Conservation (phyloP, 2,113 vertebrate species). For the Boleophthalmus pectinirostris region DNA sequence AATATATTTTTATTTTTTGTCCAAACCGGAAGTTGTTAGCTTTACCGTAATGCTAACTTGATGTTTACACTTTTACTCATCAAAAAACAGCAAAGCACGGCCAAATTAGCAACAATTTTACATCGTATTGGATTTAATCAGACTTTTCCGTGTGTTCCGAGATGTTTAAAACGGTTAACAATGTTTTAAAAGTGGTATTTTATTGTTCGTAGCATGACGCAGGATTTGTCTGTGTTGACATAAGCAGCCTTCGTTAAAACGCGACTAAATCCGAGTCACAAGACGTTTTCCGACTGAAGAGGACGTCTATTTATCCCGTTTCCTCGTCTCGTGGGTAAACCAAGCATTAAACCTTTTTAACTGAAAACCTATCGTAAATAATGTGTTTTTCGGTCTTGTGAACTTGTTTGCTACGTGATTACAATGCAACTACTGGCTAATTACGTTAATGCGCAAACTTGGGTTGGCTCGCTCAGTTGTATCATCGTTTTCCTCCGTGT, state of each 20-base stretch:
- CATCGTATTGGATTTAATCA: accelerated
- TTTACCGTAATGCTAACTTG: background rate
- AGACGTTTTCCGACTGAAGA: constrained; percentile 32
- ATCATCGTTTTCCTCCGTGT: background rate
- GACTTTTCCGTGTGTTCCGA: accelerated
- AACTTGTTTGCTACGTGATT: background rate
- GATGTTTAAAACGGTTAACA: background rate
- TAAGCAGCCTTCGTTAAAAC: constrained; percentile 34
- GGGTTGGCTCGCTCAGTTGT: too few species aligned
- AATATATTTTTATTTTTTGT: background rate
- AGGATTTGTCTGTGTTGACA: constrained; percentile 47
- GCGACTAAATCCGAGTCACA: constrained; percentile 57
- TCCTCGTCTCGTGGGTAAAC: constrained; percentile 26
- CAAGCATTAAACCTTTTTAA: background rate
- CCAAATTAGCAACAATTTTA: background rate
- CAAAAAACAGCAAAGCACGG: background rate
- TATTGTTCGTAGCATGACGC: constrained; percentile 29
- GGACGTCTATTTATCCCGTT: background rate
- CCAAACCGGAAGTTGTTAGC: constrained; percentile 7
- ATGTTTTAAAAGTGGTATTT: background rate
- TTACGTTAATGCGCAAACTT: background rate
- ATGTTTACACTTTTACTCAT: background rate
- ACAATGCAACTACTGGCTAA: constrained; percentile 5
- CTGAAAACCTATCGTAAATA: background rate
- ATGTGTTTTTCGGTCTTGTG: background rate